These are phyloP conservation scores for Chrysolina americana DNA, from an alignment of 2,888 invertebrate species.

Conservation along the genomic window DNA sequence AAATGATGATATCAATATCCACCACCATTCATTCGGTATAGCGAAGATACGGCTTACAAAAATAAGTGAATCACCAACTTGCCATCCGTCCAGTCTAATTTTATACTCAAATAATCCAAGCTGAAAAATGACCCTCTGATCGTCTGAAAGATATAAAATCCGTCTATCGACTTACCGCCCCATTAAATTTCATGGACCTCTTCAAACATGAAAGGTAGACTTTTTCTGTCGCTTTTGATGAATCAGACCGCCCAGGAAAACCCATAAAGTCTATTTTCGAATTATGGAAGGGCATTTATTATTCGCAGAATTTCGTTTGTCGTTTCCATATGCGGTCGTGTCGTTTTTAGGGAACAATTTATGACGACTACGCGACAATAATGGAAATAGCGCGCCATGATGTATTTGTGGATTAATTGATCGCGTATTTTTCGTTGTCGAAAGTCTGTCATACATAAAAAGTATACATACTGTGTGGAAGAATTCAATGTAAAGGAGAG, in stretches of 20 bases:
- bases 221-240: conserved; percentile 23
- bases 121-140: background rate
- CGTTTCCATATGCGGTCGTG: background rate
- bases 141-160: conserved; percentile 18
- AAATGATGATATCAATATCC: no score
- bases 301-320: conserved; percentile 6
- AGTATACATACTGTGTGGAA: no score
- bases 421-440: background rate
- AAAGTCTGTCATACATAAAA: no score
- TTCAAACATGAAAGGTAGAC: conserved; percentile 12
- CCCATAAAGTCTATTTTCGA: conserved; percentile 31
- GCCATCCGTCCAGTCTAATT: background rate
- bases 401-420: background rate
- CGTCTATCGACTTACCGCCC: background rate
- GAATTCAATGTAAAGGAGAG: background rate
- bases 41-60: background rate
- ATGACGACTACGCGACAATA: background rate
- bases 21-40: background rate
- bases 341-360: background rate
- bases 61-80: background rate
- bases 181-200: conserved; percentile 38
- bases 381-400: background rate
- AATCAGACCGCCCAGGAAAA: conserved; percentile 23
- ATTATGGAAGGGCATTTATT: conserved; percentile 24
- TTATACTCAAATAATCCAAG: background rate